Percentiles rank a stretch among this genome's conserved stretches.
phyloP scores from a whole-genome alignment of 2,113 vertebrate genomes.

The Anthoscopus minutus region DNA sequence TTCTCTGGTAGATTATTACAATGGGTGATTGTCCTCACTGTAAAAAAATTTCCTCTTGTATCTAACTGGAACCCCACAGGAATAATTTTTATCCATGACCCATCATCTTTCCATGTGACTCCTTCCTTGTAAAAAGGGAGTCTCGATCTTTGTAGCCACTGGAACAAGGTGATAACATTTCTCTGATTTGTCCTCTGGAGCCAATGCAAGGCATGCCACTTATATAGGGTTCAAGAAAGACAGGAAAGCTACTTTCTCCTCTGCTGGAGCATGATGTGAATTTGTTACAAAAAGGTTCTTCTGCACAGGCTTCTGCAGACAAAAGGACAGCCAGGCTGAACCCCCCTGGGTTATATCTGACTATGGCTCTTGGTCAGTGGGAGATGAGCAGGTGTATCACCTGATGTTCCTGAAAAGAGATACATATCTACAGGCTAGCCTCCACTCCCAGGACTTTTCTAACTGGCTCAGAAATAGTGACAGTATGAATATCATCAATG shows the following conservation, averaged over 20 bases:
- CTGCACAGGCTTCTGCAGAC: neutral
- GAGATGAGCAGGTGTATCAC: neutral
- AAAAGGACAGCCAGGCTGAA: neutral
- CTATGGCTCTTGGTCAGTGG: rapidly evolving
- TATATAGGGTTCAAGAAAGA: neutral
- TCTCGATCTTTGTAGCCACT: rapidly evolving
- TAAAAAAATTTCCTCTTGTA: neutral
- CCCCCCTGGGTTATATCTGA: neutral
- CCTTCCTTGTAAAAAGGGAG: neutral
- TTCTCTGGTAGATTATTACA: neutral
- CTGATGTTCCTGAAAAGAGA: neutral
- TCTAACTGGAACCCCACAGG: neutral
- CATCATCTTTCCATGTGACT: neutral
- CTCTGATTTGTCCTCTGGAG: neutral
- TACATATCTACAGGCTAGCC: neutral
- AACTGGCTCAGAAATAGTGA: neutral
- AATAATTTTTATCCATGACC: neutral
- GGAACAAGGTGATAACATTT: neutral
- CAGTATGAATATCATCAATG: rapidly evolving
- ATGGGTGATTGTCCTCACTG: neutral
- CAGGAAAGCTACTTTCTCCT: neutral
- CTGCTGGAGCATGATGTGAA: neutral
- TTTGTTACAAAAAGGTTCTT: neutral
- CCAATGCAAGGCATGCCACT: neutral
- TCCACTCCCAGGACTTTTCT: neutral